phyloP scores from a whole-genome alignment of 2,888 invertebrate species.

The Stegana nigrithorax region DNA sequence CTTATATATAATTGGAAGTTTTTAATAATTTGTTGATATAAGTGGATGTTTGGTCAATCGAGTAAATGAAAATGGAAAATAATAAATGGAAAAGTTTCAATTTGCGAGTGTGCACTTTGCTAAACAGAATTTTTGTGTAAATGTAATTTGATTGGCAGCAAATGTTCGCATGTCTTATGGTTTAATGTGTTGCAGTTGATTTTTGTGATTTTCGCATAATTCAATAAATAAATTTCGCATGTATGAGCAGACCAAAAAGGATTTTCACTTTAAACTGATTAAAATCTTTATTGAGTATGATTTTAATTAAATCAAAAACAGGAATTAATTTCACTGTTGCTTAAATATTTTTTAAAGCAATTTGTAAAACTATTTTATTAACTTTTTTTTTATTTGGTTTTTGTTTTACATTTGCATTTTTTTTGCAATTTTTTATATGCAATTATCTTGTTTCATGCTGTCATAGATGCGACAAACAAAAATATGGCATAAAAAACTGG shows the following conservation, averaged over 20 bases:
- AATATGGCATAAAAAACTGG: conserved; percentile 28
- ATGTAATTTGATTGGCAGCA: too few relatives aligned
- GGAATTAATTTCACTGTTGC: conserved; percentile 26
- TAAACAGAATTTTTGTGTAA: too few relatives aligned
- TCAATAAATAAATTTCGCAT: not conserved
- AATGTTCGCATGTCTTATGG: too few relatives aligned
- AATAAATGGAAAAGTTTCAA: too few relatives aligned
- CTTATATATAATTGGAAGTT: too few relatives aligned
- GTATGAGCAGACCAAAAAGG: conserved; percentile 1
- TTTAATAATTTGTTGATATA: too few relatives aligned
- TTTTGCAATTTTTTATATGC: conserved; percentile 21
- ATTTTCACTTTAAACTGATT: not conserved
- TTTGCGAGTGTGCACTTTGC: too few relatives aligned
- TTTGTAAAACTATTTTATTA: conserved; percentile 21
- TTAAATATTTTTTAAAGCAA: conserved; percentile 14
- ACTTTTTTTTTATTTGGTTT: conserved; percentile 10
- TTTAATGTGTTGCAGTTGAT: too few relatives aligned
- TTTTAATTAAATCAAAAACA: conserved; percentile 16
- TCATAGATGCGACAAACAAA: conserved; percentile 40
- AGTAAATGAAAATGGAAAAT: too few relatives aligned
- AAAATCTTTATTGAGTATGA: conserved; percentile 5
- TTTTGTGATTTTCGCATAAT: not conserved
- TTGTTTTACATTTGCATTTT: not conserved
- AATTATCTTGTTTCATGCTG: conserved; percentile 10
- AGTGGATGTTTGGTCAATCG: too few relatives aligned